Conservation (phyloP, 1,140 invertebrate species). For the Homalodisca vitripennis region DNA sequence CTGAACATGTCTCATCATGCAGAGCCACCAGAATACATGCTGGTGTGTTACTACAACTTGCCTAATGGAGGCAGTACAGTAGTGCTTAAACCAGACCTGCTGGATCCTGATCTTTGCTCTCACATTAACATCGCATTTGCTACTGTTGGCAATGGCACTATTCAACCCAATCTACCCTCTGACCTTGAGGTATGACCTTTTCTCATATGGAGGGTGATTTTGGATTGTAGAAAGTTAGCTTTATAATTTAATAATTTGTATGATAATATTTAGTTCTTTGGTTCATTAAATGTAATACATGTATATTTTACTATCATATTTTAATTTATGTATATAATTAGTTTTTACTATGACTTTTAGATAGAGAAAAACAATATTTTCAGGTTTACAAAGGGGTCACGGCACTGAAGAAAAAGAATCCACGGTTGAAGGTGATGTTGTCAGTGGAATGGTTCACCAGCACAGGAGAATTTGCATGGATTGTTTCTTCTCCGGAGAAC, state of each 20-base stretch:
- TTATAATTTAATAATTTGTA: background rate
- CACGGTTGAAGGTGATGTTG: slow-evolving; percentile 71
- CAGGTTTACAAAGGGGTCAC: slow-evolving; percentile 55
- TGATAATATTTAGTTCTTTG: background rate
- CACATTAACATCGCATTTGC: slow-evolving; percentile 79
- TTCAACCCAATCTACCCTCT: slow-evolving; percentile 52
- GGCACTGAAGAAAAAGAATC: slow-evolving; percentile 61
- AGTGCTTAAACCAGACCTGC: slow-evolving; percentile 29
- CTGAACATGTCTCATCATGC: no score
- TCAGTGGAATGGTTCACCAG: slow-evolving; percentile 69
- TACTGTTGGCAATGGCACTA: slow-evolving; percentile 59
- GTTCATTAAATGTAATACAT: background rate
- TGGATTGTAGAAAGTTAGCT: background rate
- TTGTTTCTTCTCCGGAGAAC: slow-evolving; percentile 65
- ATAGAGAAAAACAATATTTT: slow-evolving; percentile 40
- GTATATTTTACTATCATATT: background rate
- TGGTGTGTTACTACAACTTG: slow-evolving; percentile 25
- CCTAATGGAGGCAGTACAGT: background rate
- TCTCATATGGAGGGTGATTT: no score
- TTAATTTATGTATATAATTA: background rate
- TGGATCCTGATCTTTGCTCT: slow-evolving; percentile 66
- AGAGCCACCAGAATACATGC: slow-evolving; percentile 1
- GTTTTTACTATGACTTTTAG: slow-evolving; percentile 5
- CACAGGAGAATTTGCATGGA: slow-evolving; percentile 60
- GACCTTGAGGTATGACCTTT: no score